phyloP scores from a whole-genome alignment of 2,113 vertebrate species.

The Erythrocercus mccallii region DNA sequence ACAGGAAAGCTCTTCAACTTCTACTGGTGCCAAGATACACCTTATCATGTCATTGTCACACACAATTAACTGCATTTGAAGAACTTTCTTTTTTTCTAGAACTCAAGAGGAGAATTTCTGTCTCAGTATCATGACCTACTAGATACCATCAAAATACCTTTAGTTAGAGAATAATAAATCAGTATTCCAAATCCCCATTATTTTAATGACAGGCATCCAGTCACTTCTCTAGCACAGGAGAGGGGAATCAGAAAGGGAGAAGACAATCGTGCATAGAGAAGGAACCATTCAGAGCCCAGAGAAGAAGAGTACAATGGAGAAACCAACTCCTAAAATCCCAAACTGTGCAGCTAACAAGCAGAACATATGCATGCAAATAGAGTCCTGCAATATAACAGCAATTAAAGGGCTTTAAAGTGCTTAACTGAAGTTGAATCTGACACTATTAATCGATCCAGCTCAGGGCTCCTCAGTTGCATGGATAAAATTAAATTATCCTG shows the following conservation, averaged over 20 bases:
- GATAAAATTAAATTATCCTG: neutral
- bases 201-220: neutral
- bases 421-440: neutral
- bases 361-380: neutral
- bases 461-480: neutral
- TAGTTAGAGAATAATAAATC: neutral
- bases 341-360: neutral
- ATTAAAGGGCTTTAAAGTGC: neutral
- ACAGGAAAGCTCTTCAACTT: neutral
- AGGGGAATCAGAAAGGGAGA: neutral
- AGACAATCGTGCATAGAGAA: rapidly evolving
- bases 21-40: neutral
- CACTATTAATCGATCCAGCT: neutral
- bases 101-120: neutral
- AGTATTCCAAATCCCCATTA: neutral
- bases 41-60: neutral
- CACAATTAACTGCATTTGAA: neutral
- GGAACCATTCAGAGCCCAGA: neutral
- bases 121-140: neutral
- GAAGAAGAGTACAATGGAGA: neutral
- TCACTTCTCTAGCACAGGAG: neutral
- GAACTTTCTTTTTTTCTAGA: neutral
- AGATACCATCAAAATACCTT: neutral
- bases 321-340: rapidly evolving
- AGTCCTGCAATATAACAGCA: neutral